Evolutionary conservation across 2,797 vertebrate species (phyloP).

Genomic region (Chromobotia macracanthus): DNA sequence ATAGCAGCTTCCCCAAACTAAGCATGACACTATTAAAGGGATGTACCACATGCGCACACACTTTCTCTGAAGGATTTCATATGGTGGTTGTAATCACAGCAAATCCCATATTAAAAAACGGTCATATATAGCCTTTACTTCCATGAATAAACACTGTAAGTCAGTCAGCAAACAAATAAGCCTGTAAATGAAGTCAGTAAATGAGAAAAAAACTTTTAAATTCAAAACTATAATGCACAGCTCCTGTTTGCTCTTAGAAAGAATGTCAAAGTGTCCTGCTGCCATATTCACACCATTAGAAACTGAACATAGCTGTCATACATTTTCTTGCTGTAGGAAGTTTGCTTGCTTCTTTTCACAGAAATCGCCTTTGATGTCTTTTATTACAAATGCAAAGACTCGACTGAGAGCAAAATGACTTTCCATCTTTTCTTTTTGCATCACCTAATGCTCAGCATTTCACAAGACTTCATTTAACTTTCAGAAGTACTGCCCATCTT

Average conservation of each 20-base stretch:
- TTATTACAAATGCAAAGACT: slow-evolving; percentile 13
- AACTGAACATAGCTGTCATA: not conserved
- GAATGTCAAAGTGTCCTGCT: slow-evolving; percentile 6
- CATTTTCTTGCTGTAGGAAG: not conserved
- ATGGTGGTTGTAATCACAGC: too few species aligned
- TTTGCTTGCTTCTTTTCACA: not conserved
- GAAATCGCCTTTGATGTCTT: not conserved
- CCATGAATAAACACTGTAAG: too few species aligned
- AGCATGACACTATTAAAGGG: not conserved
- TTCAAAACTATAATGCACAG: not conserved
- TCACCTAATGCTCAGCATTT: slow-evolving; percentile 7
- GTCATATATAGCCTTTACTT: too few species aligned
- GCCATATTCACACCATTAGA: not conserved
- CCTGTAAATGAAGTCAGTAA: not conserved
- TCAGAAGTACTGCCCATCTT: not conserved
- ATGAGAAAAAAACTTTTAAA: not conserved
- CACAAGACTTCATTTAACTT: not conserved
- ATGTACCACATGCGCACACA: not conserved
- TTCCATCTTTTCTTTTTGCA: not conserved
- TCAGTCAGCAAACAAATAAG: too few species aligned
- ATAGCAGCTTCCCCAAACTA: too few species aligned
- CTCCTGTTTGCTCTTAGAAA: not conserved
- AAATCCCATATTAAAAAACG: too few species aligned
- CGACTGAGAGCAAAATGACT: not conserved
- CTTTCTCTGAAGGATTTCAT: not conserved